A percentile compares a stretch with the other conserved stretches of the same genome.
Evolutionary conservation across 2,888 invertebrate species (phyloP).

Genomic region (Trileptium ribeirensis): DNA sequence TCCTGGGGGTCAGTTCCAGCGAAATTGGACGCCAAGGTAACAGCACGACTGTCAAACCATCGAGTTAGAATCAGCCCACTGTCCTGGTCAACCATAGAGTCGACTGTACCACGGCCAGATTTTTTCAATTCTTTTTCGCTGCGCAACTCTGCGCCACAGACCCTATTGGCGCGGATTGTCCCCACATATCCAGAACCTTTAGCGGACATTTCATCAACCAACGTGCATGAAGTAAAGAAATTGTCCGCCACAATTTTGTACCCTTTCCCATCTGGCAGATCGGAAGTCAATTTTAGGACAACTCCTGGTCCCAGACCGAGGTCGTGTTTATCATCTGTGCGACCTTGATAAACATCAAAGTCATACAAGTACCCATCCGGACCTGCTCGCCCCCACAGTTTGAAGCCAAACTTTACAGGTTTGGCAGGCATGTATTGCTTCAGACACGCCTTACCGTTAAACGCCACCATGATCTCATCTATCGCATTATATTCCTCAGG

Average conservation of each 20-base stretch:
- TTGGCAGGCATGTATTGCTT: not conserved
- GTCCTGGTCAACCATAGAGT: not conserved
- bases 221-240: not conserved
- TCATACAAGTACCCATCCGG: not conserved
- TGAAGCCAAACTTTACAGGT: not conserved
- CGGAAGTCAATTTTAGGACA: too few relatives aligned
- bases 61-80: constrained; percentile 35
- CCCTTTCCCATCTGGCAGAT: not conserved
- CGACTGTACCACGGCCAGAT: not conserved
- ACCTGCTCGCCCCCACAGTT: constrained; percentile 1
- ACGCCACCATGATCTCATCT: constrained; percentile 34
- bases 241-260: not conserved
- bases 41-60: constrained; percentile 43
- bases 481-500: constrained; percentile 30
- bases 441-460: constrained; percentile 27
- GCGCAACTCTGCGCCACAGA: not conserved
- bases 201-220: not conserved
- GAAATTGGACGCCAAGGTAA: constrained; percentile 42
- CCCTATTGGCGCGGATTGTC: not conserved
- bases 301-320: too few relatives aligned
- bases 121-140: not conserved
- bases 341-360: constrained; percentile 10
- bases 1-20: constrained; percentile 36
- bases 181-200: not conserved
- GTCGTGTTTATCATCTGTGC: not conserved